These are phyloP conservation scores for Protophormia terraenovae DNA, from an alignment of 2,888 invertebrate genomes.

Conservation along the genomic window DNA sequence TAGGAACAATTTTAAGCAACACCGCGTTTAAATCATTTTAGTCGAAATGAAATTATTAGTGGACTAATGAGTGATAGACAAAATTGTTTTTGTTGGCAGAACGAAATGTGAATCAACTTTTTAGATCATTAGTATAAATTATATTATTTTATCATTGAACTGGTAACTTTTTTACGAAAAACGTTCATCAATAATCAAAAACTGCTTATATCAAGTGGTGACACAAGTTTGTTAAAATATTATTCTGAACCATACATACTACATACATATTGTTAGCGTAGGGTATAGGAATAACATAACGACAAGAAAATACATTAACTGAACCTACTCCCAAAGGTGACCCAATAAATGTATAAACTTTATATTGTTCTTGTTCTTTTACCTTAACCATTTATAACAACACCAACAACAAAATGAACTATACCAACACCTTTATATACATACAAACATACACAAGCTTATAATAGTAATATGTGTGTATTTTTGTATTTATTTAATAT, in stretches of 20 bases:
- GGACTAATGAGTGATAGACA: no score
- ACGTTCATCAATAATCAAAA: no score
- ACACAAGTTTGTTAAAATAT: not conserved
- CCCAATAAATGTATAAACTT: slow-evolving; percentile 66
- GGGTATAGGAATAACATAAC: slow-evolving; percentile 23
- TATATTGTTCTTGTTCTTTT: slow-evolving; percentile 55
- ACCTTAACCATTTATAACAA: slow-evolving; percentile 57
- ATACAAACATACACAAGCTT: not conserved
- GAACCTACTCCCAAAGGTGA: slow-evolving; percentile 66
- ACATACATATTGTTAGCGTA: slow-evolving; percentile 12
- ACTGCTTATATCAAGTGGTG: not conserved
- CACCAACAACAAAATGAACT: not conserved
- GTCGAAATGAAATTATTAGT: no score
- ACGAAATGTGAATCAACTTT: no score
- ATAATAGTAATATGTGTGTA: slow-evolving; percentile 3
- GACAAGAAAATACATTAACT: slow-evolving; percentile 58
- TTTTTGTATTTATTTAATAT: slow-evolving; percentile 35
- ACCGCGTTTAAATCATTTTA: no score
- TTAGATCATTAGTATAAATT: no score
- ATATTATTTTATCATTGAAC: no score
- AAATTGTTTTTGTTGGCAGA: no score
- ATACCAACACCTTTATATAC: not conserved
- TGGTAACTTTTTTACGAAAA: no score
- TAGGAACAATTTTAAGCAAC: no score
- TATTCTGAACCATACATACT: not conserved